Evolutionary conservation across 2,888 invertebrate genomes (phyloP).

Genomic region (Mimumesa dahlbomi): DNA sequence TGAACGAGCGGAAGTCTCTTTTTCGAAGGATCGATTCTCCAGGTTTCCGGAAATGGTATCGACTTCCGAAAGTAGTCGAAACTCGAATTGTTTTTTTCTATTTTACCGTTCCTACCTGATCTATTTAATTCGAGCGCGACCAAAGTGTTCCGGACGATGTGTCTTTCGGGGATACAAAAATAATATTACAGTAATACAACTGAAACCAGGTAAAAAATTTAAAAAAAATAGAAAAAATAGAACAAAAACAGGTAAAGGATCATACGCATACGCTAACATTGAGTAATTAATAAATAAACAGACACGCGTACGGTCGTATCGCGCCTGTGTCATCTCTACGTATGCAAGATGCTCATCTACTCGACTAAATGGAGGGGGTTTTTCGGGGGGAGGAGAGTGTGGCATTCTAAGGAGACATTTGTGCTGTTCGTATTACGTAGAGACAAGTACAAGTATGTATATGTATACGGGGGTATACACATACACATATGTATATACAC

Average conservation of each 20-base stretch:
- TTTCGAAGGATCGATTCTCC: too few species aligned
- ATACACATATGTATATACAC: conserved; percentile 16
- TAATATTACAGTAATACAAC: too few species aligned
- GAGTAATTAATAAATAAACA: conserved; percentile 40
- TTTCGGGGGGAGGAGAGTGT: too few species aligned
- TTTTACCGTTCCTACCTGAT: conserved; percentile 24
- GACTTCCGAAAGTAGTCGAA: too few species aligned
- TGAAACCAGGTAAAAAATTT: too few species aligned
- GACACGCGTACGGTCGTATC: conserved; percentile 28
- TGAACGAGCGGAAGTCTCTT: too few species aligned
- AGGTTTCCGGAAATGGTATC: too few species aligned
- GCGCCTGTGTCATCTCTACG: conserved; percentile 42
- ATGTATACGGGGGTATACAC: background rate
- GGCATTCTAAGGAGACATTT: conserved; percentile 44
- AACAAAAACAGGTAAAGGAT: background rate
- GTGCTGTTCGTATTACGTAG: conserved; percentile 4
- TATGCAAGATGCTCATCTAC: conserved; percentile 68
- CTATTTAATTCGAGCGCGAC: conserved; percentile 19
- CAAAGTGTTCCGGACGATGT: conserved; percentile 42
- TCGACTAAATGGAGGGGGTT: conserved; percentile 59
- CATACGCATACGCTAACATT: conserved; percentile 44
- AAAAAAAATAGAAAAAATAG: background rate
- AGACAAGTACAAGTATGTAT: background rate
- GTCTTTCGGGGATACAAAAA: conserved; percentile 14
- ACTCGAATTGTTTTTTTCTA: background rate